These are phyloP conservation scores for Stratiolaelaps scimitus DNA, from an alignment of 1,140 invertebrate species.

Conservation along the genomic window DNA sequence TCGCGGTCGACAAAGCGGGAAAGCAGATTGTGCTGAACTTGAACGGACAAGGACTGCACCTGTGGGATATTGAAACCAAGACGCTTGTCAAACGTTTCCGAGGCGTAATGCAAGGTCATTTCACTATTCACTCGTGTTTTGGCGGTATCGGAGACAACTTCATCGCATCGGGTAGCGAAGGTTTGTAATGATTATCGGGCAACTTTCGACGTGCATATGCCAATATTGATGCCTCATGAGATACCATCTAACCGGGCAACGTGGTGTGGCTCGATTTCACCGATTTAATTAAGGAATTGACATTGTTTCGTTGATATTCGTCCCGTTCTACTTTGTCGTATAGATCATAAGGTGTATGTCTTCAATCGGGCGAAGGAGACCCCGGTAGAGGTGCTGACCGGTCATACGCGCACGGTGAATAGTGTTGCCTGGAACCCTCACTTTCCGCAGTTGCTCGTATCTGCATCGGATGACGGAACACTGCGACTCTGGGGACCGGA, in stretches of 20 bases:
- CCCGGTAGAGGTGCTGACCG: constrained; percentile 70
- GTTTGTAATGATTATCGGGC: constrained; percentile 45
- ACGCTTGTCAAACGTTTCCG: constrained; percentile 80
- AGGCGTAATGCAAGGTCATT: constrained; percentile 88
- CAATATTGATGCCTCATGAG: not conserved
- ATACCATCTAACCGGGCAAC: too few relatives aligned
- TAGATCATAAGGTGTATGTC: constrained; percentile 81
- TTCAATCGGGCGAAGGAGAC: constrained; percentile 82
- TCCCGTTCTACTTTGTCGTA: constrained; percentile 24
- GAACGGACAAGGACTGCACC: constrained; percentile 59
- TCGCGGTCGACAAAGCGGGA: constrained; percentile 42
- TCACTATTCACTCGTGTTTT: constrained; percentile 94
- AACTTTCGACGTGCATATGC: not conserved
- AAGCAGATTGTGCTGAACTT: constrained; percentile 42
- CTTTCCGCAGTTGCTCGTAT: constrained; percentile 83
- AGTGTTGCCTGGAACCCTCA: constrained; percentile 95
- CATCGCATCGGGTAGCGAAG: constrained; percentile 94
- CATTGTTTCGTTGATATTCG: too few relatives aligned
- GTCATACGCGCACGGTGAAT: constrained; percentile 88
- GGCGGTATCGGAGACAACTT: constrained; percentile 93
- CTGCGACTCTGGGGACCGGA: constrained; percentile 83
- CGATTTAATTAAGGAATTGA: too few relatives aligned
- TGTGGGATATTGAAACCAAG: constrained; percentile 81
- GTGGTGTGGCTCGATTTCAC: not conserved
- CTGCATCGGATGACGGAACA: constrained; percentile 89